Evolutionary conservation across 2,113 vertebrate genomes (phyloP).

Genomic region (Tiliqua scincoides): DNA sequence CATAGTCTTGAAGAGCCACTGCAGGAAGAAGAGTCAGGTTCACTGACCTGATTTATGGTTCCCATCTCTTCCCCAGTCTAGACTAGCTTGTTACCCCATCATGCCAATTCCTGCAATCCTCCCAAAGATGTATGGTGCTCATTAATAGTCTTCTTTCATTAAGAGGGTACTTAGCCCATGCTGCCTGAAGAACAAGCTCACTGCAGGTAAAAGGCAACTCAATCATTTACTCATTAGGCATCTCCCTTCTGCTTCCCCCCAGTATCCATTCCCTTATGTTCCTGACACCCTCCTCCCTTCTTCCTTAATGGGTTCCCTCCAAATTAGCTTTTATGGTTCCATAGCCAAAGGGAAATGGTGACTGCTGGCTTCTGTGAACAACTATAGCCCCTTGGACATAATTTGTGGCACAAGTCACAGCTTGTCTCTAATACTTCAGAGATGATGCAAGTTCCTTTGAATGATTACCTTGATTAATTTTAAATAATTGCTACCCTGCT

Average conservation of each 20-base stretch:
- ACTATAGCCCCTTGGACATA: too few species aligned
- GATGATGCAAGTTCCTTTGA: neutral
- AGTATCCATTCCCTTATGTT: neutral
- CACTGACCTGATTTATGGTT: neutral
- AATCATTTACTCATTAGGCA: constrained; percentile 11
- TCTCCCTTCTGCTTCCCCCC: neutral
- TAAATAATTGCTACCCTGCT: neutral
- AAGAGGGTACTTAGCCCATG: constrained; percentile 6
- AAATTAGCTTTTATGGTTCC: neutral
- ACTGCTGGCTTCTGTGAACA: neutral
- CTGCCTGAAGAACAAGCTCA: constrained; percentile 5
- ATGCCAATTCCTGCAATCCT: neutral
- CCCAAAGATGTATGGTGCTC: neutral
- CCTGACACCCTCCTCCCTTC: neutral
- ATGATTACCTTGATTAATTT: constrained; percentile 6
- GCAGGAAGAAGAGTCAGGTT: neutral
- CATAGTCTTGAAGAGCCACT: neutral
- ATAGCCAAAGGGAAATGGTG: neutral
- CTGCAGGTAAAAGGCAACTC: constrained; percentile 15
- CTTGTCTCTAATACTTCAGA: neutral
- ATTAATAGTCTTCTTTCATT: constrained; percentile 17
- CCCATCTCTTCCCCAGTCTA: neutral
- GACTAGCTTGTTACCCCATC: neutral
- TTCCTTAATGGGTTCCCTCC: neutral
- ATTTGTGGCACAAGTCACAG: neutral